Conservation (phyloP, 2,797 vertebrate species). For the Oreochromis grahami region DNA sequence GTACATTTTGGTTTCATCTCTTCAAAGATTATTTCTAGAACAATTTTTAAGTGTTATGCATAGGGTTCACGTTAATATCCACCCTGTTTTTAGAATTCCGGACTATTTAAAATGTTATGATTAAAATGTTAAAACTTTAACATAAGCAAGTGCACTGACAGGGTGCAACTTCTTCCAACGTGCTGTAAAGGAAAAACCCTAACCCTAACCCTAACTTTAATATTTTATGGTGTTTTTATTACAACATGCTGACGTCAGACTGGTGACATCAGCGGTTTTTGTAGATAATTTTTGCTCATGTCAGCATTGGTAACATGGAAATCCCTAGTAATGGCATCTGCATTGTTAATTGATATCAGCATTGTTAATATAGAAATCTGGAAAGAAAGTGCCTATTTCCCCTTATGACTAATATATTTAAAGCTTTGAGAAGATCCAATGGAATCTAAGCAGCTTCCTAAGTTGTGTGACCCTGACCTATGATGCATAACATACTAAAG, state of each 20-base stretch:
- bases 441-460: too few relatives aligned
- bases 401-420: too few relatives aligned
- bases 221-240: not conserved
- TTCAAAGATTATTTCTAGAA: not conserved
- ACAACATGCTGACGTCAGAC: not conserved
- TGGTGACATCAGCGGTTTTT: not conserved
- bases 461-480: too few relatives aligned
- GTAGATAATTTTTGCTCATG: not conserved
- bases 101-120: not conserved
- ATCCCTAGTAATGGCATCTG: too few relatives aligned
- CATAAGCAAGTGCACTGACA: not conserved
- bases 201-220: not conserved
- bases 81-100: not conserved
- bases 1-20: not conserved
- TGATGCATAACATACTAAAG: not conserved
- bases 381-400: too few relatives aligned
- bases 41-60: not conserved
- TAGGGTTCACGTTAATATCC: not conserved
- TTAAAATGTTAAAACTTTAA: not conserved
- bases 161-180: not conserved
- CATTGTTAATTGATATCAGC: not conserved
- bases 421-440: too few relatives aligned
- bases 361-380: not conserved
- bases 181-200: not conserved
- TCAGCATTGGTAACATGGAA: too few relatives aligned